Conservation (phyloP, 2,888 invertebrate genomes). For the Brassicogethes aeneus region DNA sequence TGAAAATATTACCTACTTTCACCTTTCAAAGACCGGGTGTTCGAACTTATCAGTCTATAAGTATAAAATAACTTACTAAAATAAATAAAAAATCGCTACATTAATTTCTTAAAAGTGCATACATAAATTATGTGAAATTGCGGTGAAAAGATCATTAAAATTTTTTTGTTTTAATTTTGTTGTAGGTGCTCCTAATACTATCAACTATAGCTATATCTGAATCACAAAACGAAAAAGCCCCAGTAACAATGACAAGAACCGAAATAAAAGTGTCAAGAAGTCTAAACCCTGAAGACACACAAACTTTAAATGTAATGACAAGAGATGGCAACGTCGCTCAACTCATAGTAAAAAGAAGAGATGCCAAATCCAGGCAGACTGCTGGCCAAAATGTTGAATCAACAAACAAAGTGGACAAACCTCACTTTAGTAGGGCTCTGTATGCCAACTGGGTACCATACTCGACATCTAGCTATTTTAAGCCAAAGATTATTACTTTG, state of each 20-base stretch:
- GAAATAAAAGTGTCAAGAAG: slow-evolving; percentile 70
- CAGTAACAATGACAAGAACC: slow-evolving; percentile 54
- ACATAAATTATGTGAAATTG: too few species aligned
- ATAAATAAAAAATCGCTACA: too few species aligned
- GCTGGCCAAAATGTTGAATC: slow-evolving; percentile 37
- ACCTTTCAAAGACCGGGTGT: too few species aligned
- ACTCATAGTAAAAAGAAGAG: slow-evolving; percentile 64
- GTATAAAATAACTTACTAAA: too few species aligned
- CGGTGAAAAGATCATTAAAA: not conserved
- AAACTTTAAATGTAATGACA: slow-evolving; percentile 68
- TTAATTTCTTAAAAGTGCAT: too few species aligned
- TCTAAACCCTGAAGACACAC: slow-evolving; percentile 66
- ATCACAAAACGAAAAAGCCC: slow-evolving; percentile 39
- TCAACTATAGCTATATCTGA: slow-evolving; percentile 29
- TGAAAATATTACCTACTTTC: too few species aligned
- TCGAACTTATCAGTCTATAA: too few species aligned
- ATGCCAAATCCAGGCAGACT: slow-evolving; percentile 39
- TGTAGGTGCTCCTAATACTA: slow-evolving; percentile 13
- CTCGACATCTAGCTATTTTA: slow-evolving; percentile 29
- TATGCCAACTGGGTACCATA: slow-evolving; percentile 40
- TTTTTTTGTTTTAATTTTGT: slow-evolving; percentile 4
- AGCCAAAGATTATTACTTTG: slow-evolving; percentile 30
- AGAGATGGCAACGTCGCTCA: slow-evolving; percentile 69
- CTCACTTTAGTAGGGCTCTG: slow-evolving; percentile 16
- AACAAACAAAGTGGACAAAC: slow-evolving; percentile 15